phyloP scores from a whole-genome alignment of 2,113 vertebrate species.

The Gopherus flavomarginatus region DNA sequence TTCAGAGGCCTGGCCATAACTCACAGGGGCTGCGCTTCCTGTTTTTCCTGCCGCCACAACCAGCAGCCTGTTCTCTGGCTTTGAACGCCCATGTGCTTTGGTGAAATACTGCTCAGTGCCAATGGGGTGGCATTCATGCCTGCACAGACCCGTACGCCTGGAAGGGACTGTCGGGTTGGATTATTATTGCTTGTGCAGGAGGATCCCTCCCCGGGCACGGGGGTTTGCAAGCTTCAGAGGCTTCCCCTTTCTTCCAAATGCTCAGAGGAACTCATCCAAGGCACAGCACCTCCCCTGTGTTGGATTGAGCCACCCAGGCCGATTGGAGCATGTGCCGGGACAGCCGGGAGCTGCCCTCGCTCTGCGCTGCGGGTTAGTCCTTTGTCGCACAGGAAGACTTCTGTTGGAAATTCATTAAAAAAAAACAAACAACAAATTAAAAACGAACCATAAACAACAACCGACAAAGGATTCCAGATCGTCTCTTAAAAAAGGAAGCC shows the following conservation, averaged over 20 bases:
- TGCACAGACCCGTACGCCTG: not conserved
- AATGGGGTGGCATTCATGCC: not conserved
- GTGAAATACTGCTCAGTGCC: not conserved
- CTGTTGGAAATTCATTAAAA: constrained; percentile 11
- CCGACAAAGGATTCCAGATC: not conserved
- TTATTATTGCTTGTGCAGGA: constrained; percentile 70
- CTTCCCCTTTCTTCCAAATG: not conserved
- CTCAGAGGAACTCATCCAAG: not conserved
- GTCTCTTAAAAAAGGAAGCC: constrained; percentile 25
- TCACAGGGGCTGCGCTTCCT: not conserved
- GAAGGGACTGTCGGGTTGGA: not conserved
- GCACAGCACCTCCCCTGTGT: accelerated
- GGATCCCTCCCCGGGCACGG: accelerated
- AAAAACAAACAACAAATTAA: not conserved
- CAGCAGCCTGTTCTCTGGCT: not conserved
- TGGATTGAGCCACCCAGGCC: not conserved
- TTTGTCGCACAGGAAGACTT: not conserved
- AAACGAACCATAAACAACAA: constrained; percentile 21
- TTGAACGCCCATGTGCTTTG: accelerated
- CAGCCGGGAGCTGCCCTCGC: not conserved
- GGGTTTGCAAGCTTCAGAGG: not conserved
- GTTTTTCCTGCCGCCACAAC: not conserved
- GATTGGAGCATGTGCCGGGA: not conserved
- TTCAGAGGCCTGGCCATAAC: accelerated
- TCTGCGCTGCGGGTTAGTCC: accelerated